Evolutionary conservation across 2,888 invertebrate species (phyloP).

Genomic region (Aphodius granarius): DNA sequence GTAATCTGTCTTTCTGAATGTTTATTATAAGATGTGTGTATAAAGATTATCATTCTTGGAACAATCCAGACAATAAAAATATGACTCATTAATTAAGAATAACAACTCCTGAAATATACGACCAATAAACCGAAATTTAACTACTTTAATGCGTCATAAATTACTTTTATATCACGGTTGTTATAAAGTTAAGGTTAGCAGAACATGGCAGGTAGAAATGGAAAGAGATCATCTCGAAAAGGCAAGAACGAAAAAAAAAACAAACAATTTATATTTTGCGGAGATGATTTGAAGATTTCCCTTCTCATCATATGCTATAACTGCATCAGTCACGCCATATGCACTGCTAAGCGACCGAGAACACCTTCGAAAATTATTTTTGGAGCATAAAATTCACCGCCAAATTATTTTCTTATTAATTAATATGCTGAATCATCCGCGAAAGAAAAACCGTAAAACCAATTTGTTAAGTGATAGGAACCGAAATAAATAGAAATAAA

Average conservation of each 20-base stretch:
- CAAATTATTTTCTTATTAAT: neutral
- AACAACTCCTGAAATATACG: neutral
- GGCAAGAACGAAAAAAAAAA: neutral
- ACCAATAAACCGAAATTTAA: neutral
- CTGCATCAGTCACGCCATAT: neutral
- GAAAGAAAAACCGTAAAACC: neutral
- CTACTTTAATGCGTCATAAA: neutral
- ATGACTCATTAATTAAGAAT: neutral
- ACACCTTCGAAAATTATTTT: neutral
- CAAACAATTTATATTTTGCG: neutral
- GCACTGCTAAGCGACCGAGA: neutral
- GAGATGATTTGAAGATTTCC: neutral
- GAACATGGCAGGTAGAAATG: neutral
- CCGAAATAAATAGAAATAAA: neutral
- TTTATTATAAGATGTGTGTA: too few relatives aligned
- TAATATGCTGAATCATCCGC: neutral
- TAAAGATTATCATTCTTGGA: neutral
- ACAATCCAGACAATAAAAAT: neutral
- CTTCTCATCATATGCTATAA: neutral
- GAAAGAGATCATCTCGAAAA: neutral
- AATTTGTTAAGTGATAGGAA: neutral
- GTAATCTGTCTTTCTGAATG: too few relatives aligned
- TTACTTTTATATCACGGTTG: neutral
- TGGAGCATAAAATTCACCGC: neutral
- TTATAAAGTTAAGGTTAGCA: neutral